Percentiles rank a stretch among this genome's conserved stretches.
Conservation (phyloP, 2,888 invertebrate genomes). For the Spialia ferax region DNA sequence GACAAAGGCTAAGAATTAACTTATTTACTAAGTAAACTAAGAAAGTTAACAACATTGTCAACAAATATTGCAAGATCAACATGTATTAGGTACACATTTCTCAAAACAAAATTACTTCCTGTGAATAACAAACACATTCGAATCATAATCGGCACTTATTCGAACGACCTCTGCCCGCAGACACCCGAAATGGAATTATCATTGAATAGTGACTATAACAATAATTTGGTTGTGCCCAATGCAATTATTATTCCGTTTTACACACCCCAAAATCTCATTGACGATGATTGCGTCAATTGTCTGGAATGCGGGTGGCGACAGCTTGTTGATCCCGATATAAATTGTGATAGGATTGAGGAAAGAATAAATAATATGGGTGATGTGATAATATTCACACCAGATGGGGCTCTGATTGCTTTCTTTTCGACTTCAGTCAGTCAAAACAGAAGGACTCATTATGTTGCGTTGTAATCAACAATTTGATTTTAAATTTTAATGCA, state of each 20-base stretch:
- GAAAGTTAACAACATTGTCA: no score
- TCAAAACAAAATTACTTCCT: not conserved
- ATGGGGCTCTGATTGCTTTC: slow-evolving; percentile 44
- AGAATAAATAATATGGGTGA: slow-evolving; percentile 51
- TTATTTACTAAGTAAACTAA: no score
- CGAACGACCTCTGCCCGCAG: slow-evolving; percentile 67
- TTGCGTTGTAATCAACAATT: slow-evolving; percentile 1
- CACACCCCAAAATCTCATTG: slow-evolving; percentile 83
- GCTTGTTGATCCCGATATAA: slow-evolving; percentile 80
- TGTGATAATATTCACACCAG: slow-evolving; percentile 62
- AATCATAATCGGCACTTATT: slow-evolving; percentile 24
- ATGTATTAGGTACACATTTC: no score
- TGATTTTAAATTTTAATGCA: slow-evolving; percentile 2
- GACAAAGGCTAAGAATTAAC: no score
- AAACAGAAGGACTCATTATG: not conserved
- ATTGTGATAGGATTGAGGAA: slow-evolving; percentile 75
- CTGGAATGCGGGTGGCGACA: slow-evolving; percentile 80
- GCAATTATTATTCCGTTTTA: slow-evolving; percentile 80
- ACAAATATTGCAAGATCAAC: no score
- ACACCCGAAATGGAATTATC: slow-evolving; percentile 71
- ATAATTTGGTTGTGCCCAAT: slow-evolving; percentile 82
- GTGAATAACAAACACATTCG: slow-evolving; percentile 9
- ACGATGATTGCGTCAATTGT: slow-evolving; percentile 86
- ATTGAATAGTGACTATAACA: slow-evolving; percentile 81
- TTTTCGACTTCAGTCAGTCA: slow-evolving; percentile 25